Evolutionary conservation across 1,140 invertebrate species (phyloP), one percentile per base, ranked within the genome.

Genomic region (Drosophila willistoni): DNA sequence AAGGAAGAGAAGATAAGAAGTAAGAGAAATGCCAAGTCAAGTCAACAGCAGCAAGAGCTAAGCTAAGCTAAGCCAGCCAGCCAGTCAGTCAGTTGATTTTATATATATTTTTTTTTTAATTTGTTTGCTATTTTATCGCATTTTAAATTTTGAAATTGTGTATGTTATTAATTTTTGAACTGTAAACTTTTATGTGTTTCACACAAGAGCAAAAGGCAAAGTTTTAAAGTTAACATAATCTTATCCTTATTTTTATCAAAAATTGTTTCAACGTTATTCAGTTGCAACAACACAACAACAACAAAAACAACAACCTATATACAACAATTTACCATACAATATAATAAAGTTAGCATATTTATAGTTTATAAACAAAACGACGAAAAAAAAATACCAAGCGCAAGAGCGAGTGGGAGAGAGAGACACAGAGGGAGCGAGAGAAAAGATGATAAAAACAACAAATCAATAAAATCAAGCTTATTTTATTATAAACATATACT

Each of bases 321-420:
- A 75, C 73, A 51, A 51, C 74, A 81, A 81, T 78, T 85, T 77
- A 85, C 79, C 74, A 84, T 85, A 85, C 44, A 51, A 51, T 51
- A 22, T 12, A 51, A 51, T 51, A 51, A 51, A 51, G 17, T 51
- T 86, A 85, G 84, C 84, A 76, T 86, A 82, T 82, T 86, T 87
- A 75, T 86, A 86, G 82, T 76, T 74, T 71, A 73, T 79, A 82
- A 79, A 79, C 34, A 41, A 74, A 39, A 42, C 6, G 29, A 47
- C 14, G 14, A 47, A 17, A 17, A 17, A 7, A 7, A 47, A 10
- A 19, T n/a, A 47, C 12, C 17, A 51, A 19, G 17, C 14, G 44
- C 44, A 51, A 51, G 44, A 51, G 7, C 17, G 6, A 47, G 7
- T 14, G n/a, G 14, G 13, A 2, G 42, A 51, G 9, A 51, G 44